These are phyloP conservation scores for Hippocampus mohnikei DNA, from an alignment of 2,113 vertebrate genomes.

Conservation along the genomic window DNA sequence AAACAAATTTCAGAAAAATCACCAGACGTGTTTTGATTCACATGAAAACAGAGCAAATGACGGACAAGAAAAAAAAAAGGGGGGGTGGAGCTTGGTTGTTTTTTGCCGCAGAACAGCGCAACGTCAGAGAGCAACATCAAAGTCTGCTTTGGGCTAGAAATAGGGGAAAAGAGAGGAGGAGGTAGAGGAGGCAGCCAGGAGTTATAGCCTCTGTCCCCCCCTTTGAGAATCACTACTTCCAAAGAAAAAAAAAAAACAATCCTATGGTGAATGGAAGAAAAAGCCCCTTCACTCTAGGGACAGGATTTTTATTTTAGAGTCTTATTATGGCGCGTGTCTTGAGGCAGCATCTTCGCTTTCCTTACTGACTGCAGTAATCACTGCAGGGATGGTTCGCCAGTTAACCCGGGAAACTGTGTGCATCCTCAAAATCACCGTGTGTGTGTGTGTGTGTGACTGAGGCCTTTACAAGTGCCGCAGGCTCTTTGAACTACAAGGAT, in stretches of 20 bases:
- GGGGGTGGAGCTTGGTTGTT: constrained; percentile 17
- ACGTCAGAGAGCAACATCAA: constrained; percentile 51
- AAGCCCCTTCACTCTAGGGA: constrained; percentile 21
- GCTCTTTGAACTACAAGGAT: constrained; percentile 47
- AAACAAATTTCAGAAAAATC: too few relatives aligned
- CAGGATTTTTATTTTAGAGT: constrained; percentile 28
- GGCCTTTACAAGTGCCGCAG: constrained; percentile 24
- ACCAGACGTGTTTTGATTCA: too few relatives aligned
- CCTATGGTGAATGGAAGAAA: constrained; percentile 7
- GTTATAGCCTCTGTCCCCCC: constrained; percentile 13
- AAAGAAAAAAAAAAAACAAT: constrained; percentile 4
- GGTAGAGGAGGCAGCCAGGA: constrained; percentile 10
- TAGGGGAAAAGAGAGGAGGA: constrained; percentile 2
- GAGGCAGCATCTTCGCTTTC: constrained; percentile 35
- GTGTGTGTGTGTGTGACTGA: constrained; percentile 19
- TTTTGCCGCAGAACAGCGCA: constrained; percentile 25
- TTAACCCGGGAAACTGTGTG: constrained; percentile 49
- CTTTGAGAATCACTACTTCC: background rate
- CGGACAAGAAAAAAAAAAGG: too few relatives aligned
- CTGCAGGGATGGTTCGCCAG: constrained; percentile 45
- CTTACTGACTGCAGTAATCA: constrained; percentile 45
- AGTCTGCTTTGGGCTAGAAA: constrained; percentile 37
- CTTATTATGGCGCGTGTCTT: constrained; percentile 44
- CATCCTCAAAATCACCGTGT: constrained; percentile 27
- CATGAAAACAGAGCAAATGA: too few relatives aligned